Percentiles rank a stretch among this genome's conserved stretches.
Evolutionary conservation across 2,888 invertebrate genomes (phyloP).

Genomic region (Oxystoma pomonae): DNA sequence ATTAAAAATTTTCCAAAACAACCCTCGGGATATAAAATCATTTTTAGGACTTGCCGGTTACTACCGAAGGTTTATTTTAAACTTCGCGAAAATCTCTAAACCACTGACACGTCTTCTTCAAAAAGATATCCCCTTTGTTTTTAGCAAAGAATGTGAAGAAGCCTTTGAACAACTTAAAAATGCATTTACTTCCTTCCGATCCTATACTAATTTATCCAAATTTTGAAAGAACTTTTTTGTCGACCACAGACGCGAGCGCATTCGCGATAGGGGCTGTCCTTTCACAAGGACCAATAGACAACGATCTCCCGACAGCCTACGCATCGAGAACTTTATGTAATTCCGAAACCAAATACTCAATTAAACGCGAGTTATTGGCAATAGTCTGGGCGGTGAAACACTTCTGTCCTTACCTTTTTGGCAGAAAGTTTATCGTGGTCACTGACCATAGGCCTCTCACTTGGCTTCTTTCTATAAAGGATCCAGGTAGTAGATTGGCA

Average conservation of each 20-base stretch:
- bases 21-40: slow-evolving; percentile 1
- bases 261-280: too few species aligned
- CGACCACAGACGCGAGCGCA: too few species aligned
- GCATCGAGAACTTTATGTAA: slow-evolving; percentile 6
- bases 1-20: slow-evolving; percentile 3
- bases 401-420: slow-evolving; percentile 37
- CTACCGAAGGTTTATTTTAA: not conserved
- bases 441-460: slow-evolving; percentile 10
- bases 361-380: slow-evolving; percentile 40
- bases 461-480: slow-evolving; percentile 37
- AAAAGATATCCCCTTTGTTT: not conserved
- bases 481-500: slow-evolving; percentile 33
- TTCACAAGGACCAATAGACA: slow-evolving; percentile 1
- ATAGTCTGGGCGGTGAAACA: slow-evolving; percentile 39
- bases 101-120: not conserved
- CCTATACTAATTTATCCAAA: not conserved
- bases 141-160: not conserved
- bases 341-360: slow-evolving; percentile 27
- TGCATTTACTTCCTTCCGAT: not conserved
- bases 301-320: slow-evolving; percentile 3
- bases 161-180: slow-evolving; percentile 2
- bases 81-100: not conserved
- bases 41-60: slow-evolving; percentile 3
- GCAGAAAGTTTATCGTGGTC: slow-evolving; percentile 6
- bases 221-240: too few species aligned